Percentiles rank a stretch among this genome's conserved stretches.
Evolutionary conservation across 2,888 invertebrate species (phyloP).

Genomic region (Suillia variegata): DNA sequence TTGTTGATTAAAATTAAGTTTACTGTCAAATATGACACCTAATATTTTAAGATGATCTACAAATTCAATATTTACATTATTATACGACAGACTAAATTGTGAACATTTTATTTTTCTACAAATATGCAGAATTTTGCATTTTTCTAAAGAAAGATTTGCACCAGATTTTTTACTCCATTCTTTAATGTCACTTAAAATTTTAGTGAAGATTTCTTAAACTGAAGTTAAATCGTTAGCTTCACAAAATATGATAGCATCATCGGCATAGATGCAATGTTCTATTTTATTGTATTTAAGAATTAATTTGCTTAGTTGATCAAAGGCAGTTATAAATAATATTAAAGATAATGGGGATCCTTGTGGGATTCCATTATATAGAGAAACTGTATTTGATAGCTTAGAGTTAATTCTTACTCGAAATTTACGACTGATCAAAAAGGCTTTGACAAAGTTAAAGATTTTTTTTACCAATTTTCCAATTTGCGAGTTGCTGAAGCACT

Average conservation of each 20-base stretch:
- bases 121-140: slow-evolving; percentile 19
- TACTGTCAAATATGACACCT: slow-evolving; percentile 12
- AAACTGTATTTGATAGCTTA: not conserved
- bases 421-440: slow-evolving; percentile 8
- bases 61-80: not conserved
- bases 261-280: slow-evolving; percentile 15
- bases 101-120: slow-evolving; percentile 14
- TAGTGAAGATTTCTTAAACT: not conserved
- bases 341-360: slow-evolving; percentile 1
- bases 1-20: slow-evolving; percentile 10
- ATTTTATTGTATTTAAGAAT: slow-evolving; percentile 15
- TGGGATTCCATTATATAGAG: too few species aligned
- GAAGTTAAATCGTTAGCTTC: slow-evolving; percentile 7
- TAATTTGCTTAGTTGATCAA: slow-evolving; percentile 8
- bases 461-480: slow-evolving; percentile 8
- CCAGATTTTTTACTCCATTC: slow-evolving; percentile 8
- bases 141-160: slow-evolving; percentile 9
- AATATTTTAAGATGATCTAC: slow-evolving; percentile 9
- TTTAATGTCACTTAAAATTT: not conserved
- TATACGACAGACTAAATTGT: not conserved
- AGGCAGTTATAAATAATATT: slow-evolving; percentile 7
- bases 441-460: not conserved
- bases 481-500: slow-evolving; percentile 14
- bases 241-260: slow-evolving; percentile 12
- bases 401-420: not conserved